Evolutionary conservation across 2,888 invertebrate species (phyloP).

Genomic region (Amiota mariae): DNA sequence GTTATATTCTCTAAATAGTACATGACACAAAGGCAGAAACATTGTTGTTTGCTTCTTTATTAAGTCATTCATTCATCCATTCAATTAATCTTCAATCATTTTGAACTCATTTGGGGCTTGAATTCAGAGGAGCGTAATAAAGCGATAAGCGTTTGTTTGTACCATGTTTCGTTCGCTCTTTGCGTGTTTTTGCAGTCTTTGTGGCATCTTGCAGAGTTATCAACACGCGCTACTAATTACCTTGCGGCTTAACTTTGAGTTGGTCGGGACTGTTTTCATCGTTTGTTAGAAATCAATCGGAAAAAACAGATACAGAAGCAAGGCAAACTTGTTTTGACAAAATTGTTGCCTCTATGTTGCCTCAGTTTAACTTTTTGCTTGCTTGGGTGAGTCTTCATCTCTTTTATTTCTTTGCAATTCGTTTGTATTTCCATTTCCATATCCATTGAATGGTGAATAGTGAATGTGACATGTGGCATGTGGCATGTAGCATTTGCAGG

Average conservation of each 20-base stretch:
- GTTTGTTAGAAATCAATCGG: too few species aligned
- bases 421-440: too few species aligned
- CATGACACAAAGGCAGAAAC: too few species aligned
- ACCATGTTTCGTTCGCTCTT: not conserved
- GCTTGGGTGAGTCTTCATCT: not conserved
- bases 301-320: not conserved
- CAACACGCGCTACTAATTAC: not conserved
- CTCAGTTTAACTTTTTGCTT: not conserved
- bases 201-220: not conserved
- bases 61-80: not conserved
- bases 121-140: constrained; percentile 1
- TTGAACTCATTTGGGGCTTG: too few species aligned
- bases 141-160: constrained; percentile 19
- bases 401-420: not conserved
- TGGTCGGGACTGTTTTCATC: not conserved
- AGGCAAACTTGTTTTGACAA: not conserved
- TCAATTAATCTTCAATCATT: not conserved
- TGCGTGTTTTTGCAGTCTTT: not conserved
- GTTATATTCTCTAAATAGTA: too few species aligned
- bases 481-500: too few species aligned
- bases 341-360: not conserved
- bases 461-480: too few species aligned
- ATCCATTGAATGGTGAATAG: too few species aligned
- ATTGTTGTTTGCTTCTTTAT: not conserved
- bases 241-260: not conserved